A percentile compares a stretch with the other conserved stretches of the same genome.
Evolutionary conservation across 2,113 vertebrate genomes (phyloP).

Genomic region (Thamnophis sirtalis): DNA sequence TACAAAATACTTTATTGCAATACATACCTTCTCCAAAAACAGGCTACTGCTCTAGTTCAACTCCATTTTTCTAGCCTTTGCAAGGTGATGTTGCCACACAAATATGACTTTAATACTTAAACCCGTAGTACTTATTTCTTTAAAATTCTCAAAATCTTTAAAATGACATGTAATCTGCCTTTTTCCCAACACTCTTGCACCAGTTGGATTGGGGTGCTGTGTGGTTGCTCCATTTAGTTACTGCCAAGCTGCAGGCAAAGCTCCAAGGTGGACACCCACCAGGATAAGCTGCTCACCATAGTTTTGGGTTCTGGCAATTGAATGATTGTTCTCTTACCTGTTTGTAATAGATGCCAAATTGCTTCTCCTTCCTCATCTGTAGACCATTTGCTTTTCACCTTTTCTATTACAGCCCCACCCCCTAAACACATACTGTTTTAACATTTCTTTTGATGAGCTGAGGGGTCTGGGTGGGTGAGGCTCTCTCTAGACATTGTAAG

Average conservation of each 20-base stretch:
- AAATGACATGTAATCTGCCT: not conserved
- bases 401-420: not conserved
- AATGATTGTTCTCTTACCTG: not conserved
- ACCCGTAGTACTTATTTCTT: not conserved
- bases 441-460: not conserved
- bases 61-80: not conserved
- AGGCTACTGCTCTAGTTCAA: not conserved
- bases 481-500: not conserved
- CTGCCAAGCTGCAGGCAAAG: not conserved
- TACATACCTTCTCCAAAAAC: not conserved
- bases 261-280: not conserved
- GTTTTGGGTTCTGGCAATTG: not conserved
- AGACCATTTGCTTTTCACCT: not conserved
- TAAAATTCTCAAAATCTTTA: not conserved
- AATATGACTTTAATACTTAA: not conserved
- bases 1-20: not conserved
- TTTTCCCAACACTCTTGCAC: not conserved
- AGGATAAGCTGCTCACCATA: no score
- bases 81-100: not conserved
- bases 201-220: not conserved
- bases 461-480: not conserved
- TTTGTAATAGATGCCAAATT: not conserved
- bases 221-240: not conserved
- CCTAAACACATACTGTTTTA: not conserved
- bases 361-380: not conserved